Evolutionary conservation across 2,888 invertebrate genomes (phyloP), one percentile per base, ranked within the genome.

Genomic region (Lypha dubia): DNA sequence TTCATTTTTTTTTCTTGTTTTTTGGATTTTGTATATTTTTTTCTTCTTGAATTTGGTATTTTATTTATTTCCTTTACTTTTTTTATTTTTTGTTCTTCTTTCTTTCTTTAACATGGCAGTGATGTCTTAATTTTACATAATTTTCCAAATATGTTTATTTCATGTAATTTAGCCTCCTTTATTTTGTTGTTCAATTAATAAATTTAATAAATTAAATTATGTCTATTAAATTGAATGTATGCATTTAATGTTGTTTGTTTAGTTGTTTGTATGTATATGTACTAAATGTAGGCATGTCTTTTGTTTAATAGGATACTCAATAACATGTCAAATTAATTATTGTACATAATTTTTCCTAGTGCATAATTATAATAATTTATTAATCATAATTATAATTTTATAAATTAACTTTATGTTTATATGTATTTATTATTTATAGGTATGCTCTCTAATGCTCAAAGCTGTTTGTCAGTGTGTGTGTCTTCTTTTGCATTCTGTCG

Each of bases 61-160:
- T 70, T 73, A 51, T 20, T 56, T 53, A 71, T 70, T 56, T 73
- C 46, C 58, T 60, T 62, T 79, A 56, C 51, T 41, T 62, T 32
- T 56, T 83, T 67, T 24, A 38, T 68, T 28, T 49, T 49, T 46
- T n/a, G 3, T 46, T 17, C 46, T 49, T 79, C 56, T n/a, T 46
- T 17, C 46, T 49, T 79, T 46, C 46, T 84, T 84, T 85, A 87
- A 87, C 87, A 86, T 87, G 87, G 87, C 87, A 87, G 87, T 87
- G 87, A 87, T 86, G 84, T 87, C 86, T 86, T 86, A 82, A 83
- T 87, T 81, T 82, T 83, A 76, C 70, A 84, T 67, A 84, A 80
- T 73, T 68, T 76, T 32, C 73, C 58, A 60, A 67, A 44, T 74
- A 70, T 67, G 13, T 77, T 53, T 73, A 38, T 51, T 56, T 67